A percentile compares a stretch with the other conserved stretches of the same genome.
Evolutionary conservation across 92 coral and sea anemone genomes (phyloP).

Genomic region (Chrysogorgia sp.): DNA sequence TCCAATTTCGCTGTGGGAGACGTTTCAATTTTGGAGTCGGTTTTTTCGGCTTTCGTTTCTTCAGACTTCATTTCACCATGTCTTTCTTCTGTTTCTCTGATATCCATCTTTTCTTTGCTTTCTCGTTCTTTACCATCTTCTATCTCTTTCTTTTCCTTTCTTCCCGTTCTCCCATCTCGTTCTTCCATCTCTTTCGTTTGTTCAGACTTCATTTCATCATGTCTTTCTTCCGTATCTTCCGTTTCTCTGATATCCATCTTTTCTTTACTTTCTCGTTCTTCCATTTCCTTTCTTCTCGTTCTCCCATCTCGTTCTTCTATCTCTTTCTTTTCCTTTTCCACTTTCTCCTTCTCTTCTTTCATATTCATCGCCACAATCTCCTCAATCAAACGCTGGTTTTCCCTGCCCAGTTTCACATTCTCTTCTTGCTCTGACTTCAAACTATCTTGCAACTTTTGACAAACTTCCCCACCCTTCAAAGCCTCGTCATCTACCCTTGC

Average conservation of each 20-base stretch:
- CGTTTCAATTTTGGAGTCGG: background rate
- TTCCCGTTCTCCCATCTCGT: conserved; percentile 48
- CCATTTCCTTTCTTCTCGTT: conserved; percentile 35
- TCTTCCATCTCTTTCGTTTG: conserved; percentile 58
- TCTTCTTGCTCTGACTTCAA: conserved; percentile 54
- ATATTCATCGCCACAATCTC: conserved; percentile 58
- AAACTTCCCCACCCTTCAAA: conserved; percentile 11
- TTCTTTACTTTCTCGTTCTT: conserved; percentile 35
- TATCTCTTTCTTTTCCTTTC: conserved; percentile 26
- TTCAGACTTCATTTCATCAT: conserved; percentile 41
- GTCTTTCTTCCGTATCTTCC: conserved; percentile 11
- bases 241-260: conserved; percentile 43
- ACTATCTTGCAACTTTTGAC: conserved; percentile 6
- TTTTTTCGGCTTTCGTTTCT: conserved; percentile 52
- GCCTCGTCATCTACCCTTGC: conserved; percentile 3
- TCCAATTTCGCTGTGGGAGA: background rate
- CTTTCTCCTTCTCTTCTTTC: conserved; percentile 59
- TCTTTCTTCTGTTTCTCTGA: conserved; percentile 50
- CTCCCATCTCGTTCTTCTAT: conserved; percentile 39
- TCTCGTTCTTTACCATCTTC: conserved; percentile 64
- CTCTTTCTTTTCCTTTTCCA: conserved; percentile 48
- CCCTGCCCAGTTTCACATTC: conserved; percentile 65
- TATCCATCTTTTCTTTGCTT: conserved; percentile 61
- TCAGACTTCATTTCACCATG: conserved; percentile 39
- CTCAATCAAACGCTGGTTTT: conserved; percentile 58